Conservation (phyloP, 2,113 vertebrate genomes). For the Myiopsitta monachus region DNA sequence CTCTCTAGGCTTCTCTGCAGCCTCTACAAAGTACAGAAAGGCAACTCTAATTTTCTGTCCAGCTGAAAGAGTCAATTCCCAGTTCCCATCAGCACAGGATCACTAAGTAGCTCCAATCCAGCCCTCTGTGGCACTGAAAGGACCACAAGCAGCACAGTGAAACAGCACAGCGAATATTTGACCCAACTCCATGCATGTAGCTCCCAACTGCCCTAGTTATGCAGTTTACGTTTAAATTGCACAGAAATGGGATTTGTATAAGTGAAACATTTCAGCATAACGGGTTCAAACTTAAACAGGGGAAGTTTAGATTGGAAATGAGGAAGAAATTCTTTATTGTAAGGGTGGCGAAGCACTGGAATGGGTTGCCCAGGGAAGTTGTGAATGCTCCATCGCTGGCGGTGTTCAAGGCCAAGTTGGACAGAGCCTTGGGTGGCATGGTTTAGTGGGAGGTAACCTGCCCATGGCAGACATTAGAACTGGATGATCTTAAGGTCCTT, state of each 20-base stretch:
- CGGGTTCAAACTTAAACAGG: too few relatives aligned
- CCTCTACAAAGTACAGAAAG: not conserved
- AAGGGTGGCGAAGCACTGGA: too few relatives aligned
- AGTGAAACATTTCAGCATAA: not conserved
- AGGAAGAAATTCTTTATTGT: too few relatives aligned
- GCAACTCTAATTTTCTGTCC: not conserved
- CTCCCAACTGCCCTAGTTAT: fast-evolving
- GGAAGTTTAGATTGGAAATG: too few relatives aligned
- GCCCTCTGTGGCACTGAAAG: not conserved
- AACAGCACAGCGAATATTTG: fast-evolving
- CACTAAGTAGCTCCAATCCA: not conserved
- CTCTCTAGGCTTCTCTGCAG: not conserved
- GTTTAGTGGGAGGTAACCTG: too few relatives aligned
- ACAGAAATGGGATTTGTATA: not conserved
- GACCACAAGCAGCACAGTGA: fast-evolving
- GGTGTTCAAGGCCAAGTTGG: too few relatives aligned
- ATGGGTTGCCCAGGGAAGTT: too few relatives aligned
- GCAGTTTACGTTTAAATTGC: not conserved
- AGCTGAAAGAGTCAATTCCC: not conserved
- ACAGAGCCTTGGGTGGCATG: too few relatives aligned
- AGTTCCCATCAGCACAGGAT: not conserved
- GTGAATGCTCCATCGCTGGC: too few relatives aligned
- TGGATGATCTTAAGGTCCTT: too few relatives aligned
- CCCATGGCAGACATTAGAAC: too few relatives aligned
- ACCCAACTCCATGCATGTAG: not conserved